Conservation (phyloP, 1,140 invertebrate genomes). For the Leptinotarsa undecemlineata region DNA sequence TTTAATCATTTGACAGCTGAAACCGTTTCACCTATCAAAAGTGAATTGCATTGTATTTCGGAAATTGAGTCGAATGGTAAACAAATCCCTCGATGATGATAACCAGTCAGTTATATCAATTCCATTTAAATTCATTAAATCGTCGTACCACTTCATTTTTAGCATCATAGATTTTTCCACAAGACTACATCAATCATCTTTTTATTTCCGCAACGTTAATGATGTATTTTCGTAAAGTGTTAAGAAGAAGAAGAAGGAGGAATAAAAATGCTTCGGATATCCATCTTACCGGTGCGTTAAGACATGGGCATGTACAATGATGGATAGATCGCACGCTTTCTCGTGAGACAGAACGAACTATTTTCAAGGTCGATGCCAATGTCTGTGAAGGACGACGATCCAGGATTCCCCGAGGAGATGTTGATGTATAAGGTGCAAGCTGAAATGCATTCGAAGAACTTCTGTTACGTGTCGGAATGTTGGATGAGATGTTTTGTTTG, state of each 20-base stretch:
- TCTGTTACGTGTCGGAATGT: constrained; percentile 55
- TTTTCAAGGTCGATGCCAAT: constrained; percentile 71
- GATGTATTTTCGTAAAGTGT: not conserved
- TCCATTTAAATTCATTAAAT: no score
- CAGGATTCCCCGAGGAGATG: constrained; percentile 58
- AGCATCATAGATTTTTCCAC: constrained; percentile 6
- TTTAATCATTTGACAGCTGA: no score
- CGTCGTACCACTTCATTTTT: not conserved
- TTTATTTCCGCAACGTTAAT: no score
- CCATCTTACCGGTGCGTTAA: constrained; percentile 53
- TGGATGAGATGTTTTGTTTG: constrained; percentile 57
- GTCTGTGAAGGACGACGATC: constrained; percentile 75
- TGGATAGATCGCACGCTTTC: constrained; percentile 70
- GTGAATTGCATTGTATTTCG: no score
- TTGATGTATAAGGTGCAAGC: constrained; percentile 60
- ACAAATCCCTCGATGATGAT: no score
- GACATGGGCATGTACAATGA: constrained; percentile 63
- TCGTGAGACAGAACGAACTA: constrained; percentile 75
- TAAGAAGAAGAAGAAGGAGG: not conserved
- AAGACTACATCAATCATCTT: constrained; percentile 19
- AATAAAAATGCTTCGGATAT: not conserved
- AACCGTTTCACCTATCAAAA: no score
- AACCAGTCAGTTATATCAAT: no score
- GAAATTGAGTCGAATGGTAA: no score
- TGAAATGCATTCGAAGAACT: constrained; percentile 64